phyloP scores from a whole-genome alignment of 2,888 invertebrate genomes.

The Dynastes hyllus region DNA sequence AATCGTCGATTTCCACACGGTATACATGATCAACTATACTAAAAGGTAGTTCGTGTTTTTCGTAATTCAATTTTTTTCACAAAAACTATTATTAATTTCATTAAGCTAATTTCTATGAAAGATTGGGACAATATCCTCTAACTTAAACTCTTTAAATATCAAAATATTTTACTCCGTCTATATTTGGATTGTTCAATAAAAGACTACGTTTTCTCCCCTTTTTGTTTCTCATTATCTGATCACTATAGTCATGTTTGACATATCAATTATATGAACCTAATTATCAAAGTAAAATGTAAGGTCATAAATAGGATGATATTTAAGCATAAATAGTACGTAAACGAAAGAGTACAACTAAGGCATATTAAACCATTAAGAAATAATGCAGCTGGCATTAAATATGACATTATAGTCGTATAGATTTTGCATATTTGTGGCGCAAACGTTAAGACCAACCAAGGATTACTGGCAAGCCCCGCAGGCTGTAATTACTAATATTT shows the following conservation, averaged over 20 bases:
- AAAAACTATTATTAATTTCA: too few species aligned
- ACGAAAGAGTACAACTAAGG: not conserved
- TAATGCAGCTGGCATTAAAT: conserved; percentile 19
- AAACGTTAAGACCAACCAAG: conserved; percentile 9
- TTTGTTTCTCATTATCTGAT: not conserved
- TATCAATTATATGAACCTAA: not conserved
- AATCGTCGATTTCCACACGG: too few species aligned
- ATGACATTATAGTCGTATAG: not conserved
- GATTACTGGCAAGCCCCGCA: conserved; percentile 10
- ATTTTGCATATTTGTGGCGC: conserved; percentile 1
- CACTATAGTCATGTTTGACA: too few species aligned
- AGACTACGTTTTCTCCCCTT: not conserved
- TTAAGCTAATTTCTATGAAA: too few species aligned
- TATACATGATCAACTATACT: too few species aligned
- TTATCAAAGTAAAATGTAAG: not conserved
- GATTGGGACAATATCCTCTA: too few species aligned
- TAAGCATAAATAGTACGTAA: conserved; percentile 9
- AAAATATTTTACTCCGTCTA: too few species aligned
- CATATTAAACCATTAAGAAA: conserved; percentile 23
- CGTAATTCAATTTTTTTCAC: too few species aligned
- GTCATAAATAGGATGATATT: not conserved
- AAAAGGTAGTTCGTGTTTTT: too few species aligned
- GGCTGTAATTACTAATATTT: conserved; percentile 12
- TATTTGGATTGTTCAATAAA: too few species aligned
- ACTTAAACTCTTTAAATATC: too few species aligned